These are phyloP conservation scores for Eucera pruinosa DNA, from an alignment of 2,888 invertebrate species.

Conservation along the genomic window DNA sequence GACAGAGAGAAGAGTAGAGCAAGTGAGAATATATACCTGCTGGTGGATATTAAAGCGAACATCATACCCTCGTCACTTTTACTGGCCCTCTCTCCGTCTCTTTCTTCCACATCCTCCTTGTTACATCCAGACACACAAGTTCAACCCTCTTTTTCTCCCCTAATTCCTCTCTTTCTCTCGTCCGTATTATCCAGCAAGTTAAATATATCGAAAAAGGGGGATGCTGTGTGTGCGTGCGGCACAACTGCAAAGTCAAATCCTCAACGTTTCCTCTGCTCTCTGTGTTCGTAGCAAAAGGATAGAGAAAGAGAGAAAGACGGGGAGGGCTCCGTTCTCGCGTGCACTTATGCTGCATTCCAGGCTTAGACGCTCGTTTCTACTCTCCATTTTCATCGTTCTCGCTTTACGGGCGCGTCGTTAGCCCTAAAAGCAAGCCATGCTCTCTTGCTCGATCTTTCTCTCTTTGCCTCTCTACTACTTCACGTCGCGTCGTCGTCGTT, in stretches of 20 bases:
- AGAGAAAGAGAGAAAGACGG: background rate
- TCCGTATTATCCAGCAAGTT: slow-evolving; percentile 66
- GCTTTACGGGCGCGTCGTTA: slow-evolving; percentile 64
- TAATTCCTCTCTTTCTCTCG: slow-evolving; percentile 37
- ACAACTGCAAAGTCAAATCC: slow-evolving; percentile 80
- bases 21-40: slow-evolving; percentile 81
- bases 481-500: slow-evolving; percentile 34
- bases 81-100: slow-evolving; percentile 73
- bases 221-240: slow-evolving; percentile 68
- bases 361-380: slow-evolving; percentile 68
- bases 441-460: background rate
- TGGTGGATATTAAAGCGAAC: slow-evolving; percentile 83
- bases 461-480: slow-evolving; percentile 2
- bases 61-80: slow-evolving; percentile 84
- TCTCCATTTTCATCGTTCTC: slow-evolving; percentile 66
- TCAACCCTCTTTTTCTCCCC: slow-evolving; percentile 39
- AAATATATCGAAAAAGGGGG: slow-evolving; percentile 68
- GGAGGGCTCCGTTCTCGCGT: slow-evolving; percentile 35
- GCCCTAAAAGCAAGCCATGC: slow-evolving; percentile 57
- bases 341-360: slow-evolving; percentile 75
- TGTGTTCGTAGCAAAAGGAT: slow-evolving; percentile 44
- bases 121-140: slow-evolving; percentile 50
- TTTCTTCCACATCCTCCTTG: slow-evolving; percentile 62
- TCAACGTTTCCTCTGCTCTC: slow-evolving; percentile 59
- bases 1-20: slow-evolving; percentile 56